Conservation (phyloP, 2,797 vertebrate species). For the Esox masquinongy region DNA sequence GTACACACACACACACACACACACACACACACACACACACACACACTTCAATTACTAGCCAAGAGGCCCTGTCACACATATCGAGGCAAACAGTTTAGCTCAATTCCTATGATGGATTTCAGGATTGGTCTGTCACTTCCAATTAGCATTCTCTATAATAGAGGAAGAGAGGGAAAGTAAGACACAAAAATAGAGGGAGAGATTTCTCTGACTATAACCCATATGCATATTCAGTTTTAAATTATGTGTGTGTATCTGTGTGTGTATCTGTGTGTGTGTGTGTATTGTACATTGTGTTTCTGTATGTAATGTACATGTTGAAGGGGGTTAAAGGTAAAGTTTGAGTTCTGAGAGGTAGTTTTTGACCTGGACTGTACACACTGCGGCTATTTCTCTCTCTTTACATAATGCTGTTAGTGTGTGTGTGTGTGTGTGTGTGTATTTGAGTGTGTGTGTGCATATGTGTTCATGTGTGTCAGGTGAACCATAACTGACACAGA, state of each 20-base stretch:
- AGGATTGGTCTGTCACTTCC: slow-evolving; percentile 66
- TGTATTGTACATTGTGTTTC: background rate
- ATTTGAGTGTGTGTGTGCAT: background rate
- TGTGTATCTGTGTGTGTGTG: background rate
- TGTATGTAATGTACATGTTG: background rate
- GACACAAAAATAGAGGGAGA: slow-evolving; percentile 7
- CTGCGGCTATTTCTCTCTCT: background rate
- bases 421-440: background rate
- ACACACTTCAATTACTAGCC: slow-evolving; percentile 45
- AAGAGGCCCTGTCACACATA: slow-evolving; percentile 28
- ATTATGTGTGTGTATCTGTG: background rate
- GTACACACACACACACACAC: background rate
- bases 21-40: slow-evolving; percentile 17
- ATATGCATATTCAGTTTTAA: background rate
- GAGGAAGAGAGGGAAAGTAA: slow-evolving; percentile 3
- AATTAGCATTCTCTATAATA: slow-evolving; percentile 63
- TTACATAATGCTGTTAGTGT: background rate
- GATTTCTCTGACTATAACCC: too few species aligned
- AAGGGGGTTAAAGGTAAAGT: too few species aligned
- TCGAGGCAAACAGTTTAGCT: slow-evolving; percentile 41
- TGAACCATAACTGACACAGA: slow-evolving; percentile 38
- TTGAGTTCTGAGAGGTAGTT: too few species aligned
- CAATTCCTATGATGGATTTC: slow-evolving; percentile 57
- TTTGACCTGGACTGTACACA: too few species aligned
- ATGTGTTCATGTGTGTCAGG: slow-evolving; percentile 34